phyloP scores from a whole-genome alignment of 2,113 vertebrate genomes.

The Geococcyx californianus region DNA sequence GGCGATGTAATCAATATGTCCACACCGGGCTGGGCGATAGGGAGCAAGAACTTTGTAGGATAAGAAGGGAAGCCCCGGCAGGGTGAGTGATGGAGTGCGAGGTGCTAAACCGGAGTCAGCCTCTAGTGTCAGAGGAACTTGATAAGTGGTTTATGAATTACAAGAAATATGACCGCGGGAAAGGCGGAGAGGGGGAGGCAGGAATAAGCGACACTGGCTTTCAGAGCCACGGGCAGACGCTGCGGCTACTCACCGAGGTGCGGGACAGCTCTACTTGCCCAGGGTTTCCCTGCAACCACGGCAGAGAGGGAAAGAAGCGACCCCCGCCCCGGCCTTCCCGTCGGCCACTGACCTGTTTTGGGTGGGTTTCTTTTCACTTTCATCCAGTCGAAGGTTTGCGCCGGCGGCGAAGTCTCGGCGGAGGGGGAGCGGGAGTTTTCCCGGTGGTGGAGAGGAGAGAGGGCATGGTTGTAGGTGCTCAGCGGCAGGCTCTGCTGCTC shows the following conservation, averaged over 20 bases:
- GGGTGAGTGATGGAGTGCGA: slow-evolving; percentile 65
- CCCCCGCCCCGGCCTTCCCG: neutral
- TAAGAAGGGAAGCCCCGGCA: neutral
- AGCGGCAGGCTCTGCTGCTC: slow-evolving; percentile 84
- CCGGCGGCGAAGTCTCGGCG: slow-evolving; percentile 83
- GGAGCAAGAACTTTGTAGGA: slow-evolving; percentile 28
- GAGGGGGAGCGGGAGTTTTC: slow-evolving; percentile 89
- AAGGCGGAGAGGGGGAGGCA: neutral
- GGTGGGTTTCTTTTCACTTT: slow-evolving; percentile 98
- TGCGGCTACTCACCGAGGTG: neutral
- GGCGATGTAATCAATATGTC: slow-evolving; percentile 20
- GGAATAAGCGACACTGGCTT: neutral
- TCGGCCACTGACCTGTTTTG: slow-evolving; percentile 91
- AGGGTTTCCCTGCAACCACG: neutral
- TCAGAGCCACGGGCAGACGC: neutral
- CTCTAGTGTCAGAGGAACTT: slow-evolving; percentile 34
- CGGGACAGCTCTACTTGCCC: neutral
- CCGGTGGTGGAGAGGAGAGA: slow-evolving; percentile 90
- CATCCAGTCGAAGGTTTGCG: slow-evolving; percentile 99
- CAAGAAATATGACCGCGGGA: slow-evolving; percentile 42
- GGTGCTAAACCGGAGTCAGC: slow-evolving; percentile 57
- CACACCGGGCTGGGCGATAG: slow-evolving; percentile 27
- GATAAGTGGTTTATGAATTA: slow-evolving; percentile 67
- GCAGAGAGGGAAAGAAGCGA: neutral
- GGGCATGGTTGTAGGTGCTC: slow-evolving; percentile 83